These are phyloP conservation scores for Papilio gigon DNA, from an alignment of 2,888 invertebrate genomes.

Conservation along the genomic window DNA sequence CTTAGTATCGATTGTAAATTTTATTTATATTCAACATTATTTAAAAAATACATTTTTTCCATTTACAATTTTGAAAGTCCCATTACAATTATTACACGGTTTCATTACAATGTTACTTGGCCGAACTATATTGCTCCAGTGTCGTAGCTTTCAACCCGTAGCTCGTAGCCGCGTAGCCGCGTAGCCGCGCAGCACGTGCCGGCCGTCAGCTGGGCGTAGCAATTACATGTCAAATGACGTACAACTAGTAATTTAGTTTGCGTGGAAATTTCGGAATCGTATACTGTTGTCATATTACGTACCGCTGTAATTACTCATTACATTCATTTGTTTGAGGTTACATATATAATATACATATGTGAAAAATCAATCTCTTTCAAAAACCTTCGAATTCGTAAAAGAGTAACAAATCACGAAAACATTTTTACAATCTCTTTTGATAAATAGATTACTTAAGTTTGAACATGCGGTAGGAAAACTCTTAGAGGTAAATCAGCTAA, in stretches of 20 bases:
- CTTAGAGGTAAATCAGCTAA: slow-evolving; percentile 71
- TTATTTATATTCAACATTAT: no score
- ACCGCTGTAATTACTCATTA: neutral
- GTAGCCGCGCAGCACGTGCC: slow-evolving; percentile 54
- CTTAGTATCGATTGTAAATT: neutral
- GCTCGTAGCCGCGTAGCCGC: slow-evolving; percentile 53
- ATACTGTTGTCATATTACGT: slow-evolving; percentile 40
- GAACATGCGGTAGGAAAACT: slow-evolving; percentile 61
- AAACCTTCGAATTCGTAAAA: neutral
- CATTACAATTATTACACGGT: slow-evolving; percentile 3
- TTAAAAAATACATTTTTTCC: no score
- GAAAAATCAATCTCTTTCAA: neutral
- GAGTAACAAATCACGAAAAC: neutral
- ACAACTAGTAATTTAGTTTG: slow-evolving; percentile 62
- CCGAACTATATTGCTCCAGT: slow-evolving; percentile 44
- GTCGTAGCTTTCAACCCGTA: slow-evolving; percentile 48
- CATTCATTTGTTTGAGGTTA: neutral
- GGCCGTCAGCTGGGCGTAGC: slow-evolving; percentile 67
- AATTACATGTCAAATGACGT: slow-evolving; percentile 69
- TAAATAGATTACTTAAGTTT: slow-evolving; percentile 67
- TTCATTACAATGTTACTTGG: slow-evolving; percentile 32
- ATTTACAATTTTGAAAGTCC: neutral
- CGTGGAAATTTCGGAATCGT: slow-evolving; percentile 48
- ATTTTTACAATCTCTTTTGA: slow-evolving; percentile 60
- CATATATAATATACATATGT: neutral